A percentile compares a stretch with the other conserved stretches of the same genome.
These are phyloP conservation scores for Lordiphosa clarofinis DNA, from an alignment of 1,140 invertebrate species.

Conservation along the genomic window DNA sequence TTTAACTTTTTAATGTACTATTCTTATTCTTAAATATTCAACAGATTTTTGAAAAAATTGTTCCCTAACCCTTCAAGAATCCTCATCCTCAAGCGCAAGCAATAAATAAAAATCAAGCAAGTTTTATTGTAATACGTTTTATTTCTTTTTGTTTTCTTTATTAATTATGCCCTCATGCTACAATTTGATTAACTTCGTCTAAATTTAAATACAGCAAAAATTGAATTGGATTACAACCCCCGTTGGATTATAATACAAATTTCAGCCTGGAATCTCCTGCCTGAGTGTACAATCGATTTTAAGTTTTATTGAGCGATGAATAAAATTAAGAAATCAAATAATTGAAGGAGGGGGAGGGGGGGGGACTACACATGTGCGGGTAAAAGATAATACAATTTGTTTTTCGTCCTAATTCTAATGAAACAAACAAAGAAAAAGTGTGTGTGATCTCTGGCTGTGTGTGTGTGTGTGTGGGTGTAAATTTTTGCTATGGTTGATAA, in stretches of 20 bases:
- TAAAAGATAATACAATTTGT: slow-evolving; percentile 7
- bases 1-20: too few relatives aligned
- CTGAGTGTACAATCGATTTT: slow-evolving; percentile 38
- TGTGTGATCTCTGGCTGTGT: too few relatives aligned
- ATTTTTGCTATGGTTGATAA: too few relatives aligned
- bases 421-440: slow-evolving; percentile 1
- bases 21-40: too few relatives aligned
- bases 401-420: slow-evolving; percentile 39
- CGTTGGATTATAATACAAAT: slow-evolving; percentile 25
- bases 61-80: too few relatives aligned
- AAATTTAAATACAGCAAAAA: slow-evolving; percentile 44
- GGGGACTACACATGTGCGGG: background rate
- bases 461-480: too few relatives aligned
- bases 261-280: slow-evolving; percentile 41
- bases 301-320: slow-evolving; percentile 5
- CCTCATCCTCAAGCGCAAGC: too few relatives aligned
- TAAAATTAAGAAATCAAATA: background rate
- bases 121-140: slow-evolving; percentile 23
- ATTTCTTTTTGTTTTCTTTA: slow-evolving; percentile 28
- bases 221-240: slow-evolving; percentile 56
- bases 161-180: slow-evolving; percentile 40
- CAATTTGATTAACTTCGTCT: slow-evolving; percentile 41
- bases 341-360: too few relatives aligned
- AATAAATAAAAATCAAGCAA: too few relatives aligned
- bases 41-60: too few relatives aligned